Base-by-base conservation (phyloP, 1,140 invertebrate genomes). In the Aphelinus atriplicis region DNA sequence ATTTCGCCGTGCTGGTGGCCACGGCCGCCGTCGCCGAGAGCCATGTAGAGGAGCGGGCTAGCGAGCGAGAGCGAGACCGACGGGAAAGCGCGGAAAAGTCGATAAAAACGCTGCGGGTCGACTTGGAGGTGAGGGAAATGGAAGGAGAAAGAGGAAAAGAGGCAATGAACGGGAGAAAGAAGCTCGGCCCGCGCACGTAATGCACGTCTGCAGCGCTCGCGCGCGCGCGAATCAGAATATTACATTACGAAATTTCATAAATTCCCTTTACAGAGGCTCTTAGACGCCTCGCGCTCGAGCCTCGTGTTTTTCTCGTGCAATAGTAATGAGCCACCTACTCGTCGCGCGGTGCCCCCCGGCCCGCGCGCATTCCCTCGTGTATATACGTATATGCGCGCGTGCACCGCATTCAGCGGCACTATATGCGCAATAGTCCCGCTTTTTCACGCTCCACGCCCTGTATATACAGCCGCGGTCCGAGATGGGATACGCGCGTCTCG, bases 191-290 rank as follows among this genome's bases (percentile, higher is more conserved):
- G 66, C 73, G 76, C 26, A 26, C 26, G 26, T 26, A 26, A 26
- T 26, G 26, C 26, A 26, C 26, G 26, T 26, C 26, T 26, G 26
- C 26, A 26, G 26, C 26, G 26, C 26, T 26, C 26, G 65, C 78
- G 76, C 77, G 81, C 77, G 82, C 82, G 80, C 80, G 81, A 87
- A 84, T 86, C 80, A 76, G 82, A 87, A 86, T 85, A 87, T 86
- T 86, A 84, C 83, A 86, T 88, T 86, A 78, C 77, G 75, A 86
- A 85, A 87, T 86, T 87, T 87, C 82, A 88, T 87, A 86, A 87
- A 88, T 88, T 88, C 86, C 77, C 85, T 88, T 88, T 87, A 87
- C 80, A 26, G 77, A 77, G 77, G 81, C 83, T 85, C 84, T 86
- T 83, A 86, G 83, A 81, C 77, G 80, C 76, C 79, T 83, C 73